Base-by-base conservation (phyloP, 2,797 vertebrate species). In the Syndactyla subalaris region DNA sequence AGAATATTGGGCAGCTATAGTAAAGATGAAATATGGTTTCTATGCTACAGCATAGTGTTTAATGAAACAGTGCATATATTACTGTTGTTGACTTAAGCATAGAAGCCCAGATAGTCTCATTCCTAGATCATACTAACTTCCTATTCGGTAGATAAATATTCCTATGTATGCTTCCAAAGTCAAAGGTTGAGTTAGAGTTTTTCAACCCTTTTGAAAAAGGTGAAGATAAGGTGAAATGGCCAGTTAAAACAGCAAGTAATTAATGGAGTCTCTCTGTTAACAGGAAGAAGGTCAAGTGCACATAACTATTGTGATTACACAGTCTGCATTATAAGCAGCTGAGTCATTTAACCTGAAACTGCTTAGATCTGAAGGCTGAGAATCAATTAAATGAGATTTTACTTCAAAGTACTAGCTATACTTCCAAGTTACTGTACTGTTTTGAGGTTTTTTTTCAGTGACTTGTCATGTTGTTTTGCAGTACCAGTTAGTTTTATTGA, bases 251-350 rank as follows among this genome's bases (percentile, higher is more conserved):
- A 97, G 90, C 97, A 97, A 97, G 96, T 97, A 98, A 98, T 97
- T 98, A 98, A 97, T 97, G 97, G 95, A 98, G 94, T 97, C 63
- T 96, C 94, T 94, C 92, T 97, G 96, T 98, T 98, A 98, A 97
- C 95, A 98, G 95, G 93, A 95, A 71, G 81, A 91, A 97, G 97
- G 97, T 98, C 97, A 97, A 96, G 90, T 96, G 91, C 94, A 97
- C 88, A 91, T 79, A 95, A 93, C 89, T 89, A 72, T 89, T 96
- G 85, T 55, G 73, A 45, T 77, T 93, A 96, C 82, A 41, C 65
- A 85, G 88, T 80, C 91, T 97, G 95, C 97, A 97, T 98, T 94
- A 83, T 91, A 97, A 98, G 92, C 26, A 79, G 85, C 83, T 83
- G 86, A 92, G 88, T 89, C 7, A 74, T 96, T 96, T 96, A 96